phyloP scores from a whole-genome alignment of 2,113 vertebrate genomes.

The Galeopterus variegatus region DNA sequence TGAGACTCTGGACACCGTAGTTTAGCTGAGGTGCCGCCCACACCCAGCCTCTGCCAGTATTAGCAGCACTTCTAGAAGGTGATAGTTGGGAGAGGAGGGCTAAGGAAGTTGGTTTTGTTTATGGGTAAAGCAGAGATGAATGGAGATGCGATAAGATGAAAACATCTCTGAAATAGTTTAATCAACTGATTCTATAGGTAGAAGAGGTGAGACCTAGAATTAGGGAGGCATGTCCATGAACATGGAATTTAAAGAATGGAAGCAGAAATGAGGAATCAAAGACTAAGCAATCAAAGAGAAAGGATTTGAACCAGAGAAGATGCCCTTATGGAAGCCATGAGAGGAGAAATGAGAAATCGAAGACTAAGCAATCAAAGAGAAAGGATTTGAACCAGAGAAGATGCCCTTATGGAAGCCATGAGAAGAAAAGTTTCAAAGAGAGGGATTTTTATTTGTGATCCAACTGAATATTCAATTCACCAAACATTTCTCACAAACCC shows the following conservation, averaged over 20 bases:
- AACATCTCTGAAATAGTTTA: not conserved
- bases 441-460: conserved; percentile 32
- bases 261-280: conserved; percentile 6
- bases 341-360: not conserved
- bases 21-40: not conserved
- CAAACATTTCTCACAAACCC: not conserved
- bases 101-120: conserved; percentile 31
- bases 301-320: not conserved
- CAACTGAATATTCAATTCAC: not conserved
- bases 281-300: not conserved
- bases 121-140: not conserved
- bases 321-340: not conserved
- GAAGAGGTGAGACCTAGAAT: not conserved
- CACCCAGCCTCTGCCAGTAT: not conserved
- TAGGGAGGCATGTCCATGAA: not conserved
- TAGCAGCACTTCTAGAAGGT: not conserved
- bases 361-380: not conserved
- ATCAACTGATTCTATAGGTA: conserved; percentile 1
- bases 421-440: conserved; percentile 15
- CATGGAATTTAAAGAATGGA: not conserved
- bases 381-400: not conserved
- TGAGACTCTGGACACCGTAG: not conserved
- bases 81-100: not conserved
- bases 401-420: not conserved
- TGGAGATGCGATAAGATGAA: not conserved